Evolutionary conservation across 2,113 vertebrate species (phyloP), one percentile per base, ranked within the genome.

Genomic region (Ascaphus truei): DNA sequence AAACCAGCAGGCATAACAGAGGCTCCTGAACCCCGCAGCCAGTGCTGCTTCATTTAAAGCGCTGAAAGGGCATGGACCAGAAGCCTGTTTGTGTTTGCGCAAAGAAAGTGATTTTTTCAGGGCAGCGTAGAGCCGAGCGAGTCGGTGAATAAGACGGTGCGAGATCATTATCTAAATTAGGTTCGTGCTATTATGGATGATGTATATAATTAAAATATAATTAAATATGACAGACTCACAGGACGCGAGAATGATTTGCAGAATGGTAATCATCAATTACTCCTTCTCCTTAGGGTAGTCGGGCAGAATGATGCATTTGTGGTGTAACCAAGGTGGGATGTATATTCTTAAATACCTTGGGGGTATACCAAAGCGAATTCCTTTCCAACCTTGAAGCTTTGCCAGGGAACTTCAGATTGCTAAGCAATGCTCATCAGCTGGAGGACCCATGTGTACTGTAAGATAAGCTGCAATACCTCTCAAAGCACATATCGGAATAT

Each of bases 141-240:
- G 79, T 81, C 75, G 78, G 76, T 89, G 86, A 89, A 85, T 85
- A 68, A 84, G 86, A 85, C 80, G 82, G 83, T 69, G 81, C 75
- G 85, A 84, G 85, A 88, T 88, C 86, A 89, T 90, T 91, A 88
- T 85, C 87, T 87, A 89, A 90, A 91, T 90, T 88, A 89, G 87
- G 83, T 89, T 88, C 87, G 68, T 83, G 79, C 85, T 89, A 78
- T 91, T 89, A 91, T 81, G 65, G 82, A 88, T 87, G 88, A 86
- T 6, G 84, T 86, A 88, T 88, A 85, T 90, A 87, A 85, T 90
- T 90, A 87, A 89, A 90, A 86, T 86, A 86, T 86, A 88, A 90
- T 91, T 90, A 90, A 90, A 83, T 86, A 85, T 88, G 89, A 90
- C 80, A 80, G 85, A 78, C 84, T 87, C 48, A 81, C 82, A 89